Evolutionary conservation across 64 coral and sea anemone species (phyloP).

Genomic region (Platygyra sinensis): DNA sequence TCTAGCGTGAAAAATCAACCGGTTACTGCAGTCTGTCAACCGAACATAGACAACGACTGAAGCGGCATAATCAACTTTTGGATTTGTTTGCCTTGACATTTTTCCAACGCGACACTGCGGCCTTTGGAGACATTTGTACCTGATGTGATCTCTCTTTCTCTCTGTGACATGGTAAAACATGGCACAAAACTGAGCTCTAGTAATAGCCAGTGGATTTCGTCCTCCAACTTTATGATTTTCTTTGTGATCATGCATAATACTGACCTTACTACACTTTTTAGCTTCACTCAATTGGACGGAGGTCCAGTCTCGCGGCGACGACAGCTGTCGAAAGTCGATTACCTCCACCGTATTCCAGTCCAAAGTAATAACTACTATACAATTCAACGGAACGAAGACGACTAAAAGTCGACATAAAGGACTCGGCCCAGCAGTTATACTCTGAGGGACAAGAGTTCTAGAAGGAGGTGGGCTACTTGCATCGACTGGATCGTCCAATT

Average conservation of each 20-base stretch:
- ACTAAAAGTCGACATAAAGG: slow-evolving; percentile 18
- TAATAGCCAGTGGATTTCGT: slow-evolving; percentile 15
- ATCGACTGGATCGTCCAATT: neutral
- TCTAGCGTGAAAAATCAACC: slow-evolving; percentile 29
- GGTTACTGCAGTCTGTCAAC: neutral
- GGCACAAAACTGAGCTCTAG: slow-evolving; percentile 22
- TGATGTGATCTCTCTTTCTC: slow-evolving; percentile 1
- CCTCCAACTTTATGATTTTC: slow-evolving; percentile 46
- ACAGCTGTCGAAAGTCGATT: slow-evolving; percentile 7
- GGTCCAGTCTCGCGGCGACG: neutral
- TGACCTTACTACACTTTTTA: neutral
- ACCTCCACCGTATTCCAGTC: slow-evolving; percentile 17
- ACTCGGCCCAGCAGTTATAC: slow-evolving; percentile 5
- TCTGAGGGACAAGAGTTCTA: neutral
- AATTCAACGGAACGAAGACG: neutral
- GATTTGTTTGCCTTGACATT: neutral
- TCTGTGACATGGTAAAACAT: slow-evolving; percentile 46
- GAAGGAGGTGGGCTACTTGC: neutral
- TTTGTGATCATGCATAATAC: slow-evolving; percentile 20
- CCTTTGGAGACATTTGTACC: neutral
- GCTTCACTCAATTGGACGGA: neutral
- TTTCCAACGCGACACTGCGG: neutral
- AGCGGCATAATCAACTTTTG: neutral
- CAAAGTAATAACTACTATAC: slow-evolving; percentile 4
- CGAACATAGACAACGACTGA: slow-evolving; percentile 21